Percentiles rank a stretch among this genome's conserved stretches.
phyloP scores from a whole-genome alignment of 2,888 invertebrate species.

The Apotomis betuletana region DNA sequence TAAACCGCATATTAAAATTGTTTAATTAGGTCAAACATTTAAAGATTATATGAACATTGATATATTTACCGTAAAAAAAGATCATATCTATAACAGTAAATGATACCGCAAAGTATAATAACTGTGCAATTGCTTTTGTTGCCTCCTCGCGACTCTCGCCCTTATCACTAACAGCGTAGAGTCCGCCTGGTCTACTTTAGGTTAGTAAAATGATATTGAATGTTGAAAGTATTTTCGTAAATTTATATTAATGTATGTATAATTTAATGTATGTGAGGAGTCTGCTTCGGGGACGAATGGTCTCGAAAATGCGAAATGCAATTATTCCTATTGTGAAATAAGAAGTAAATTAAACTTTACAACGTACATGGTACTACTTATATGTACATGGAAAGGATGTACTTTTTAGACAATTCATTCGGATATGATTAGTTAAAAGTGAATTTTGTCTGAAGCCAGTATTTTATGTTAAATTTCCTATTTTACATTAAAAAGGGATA shows the following conservation, averaged over 20 bases:
- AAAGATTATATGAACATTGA: slow-evolving; percentile 1
- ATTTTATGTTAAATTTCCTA: too few relatives aligned
- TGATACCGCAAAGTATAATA: slow-evolving; percentile 38
- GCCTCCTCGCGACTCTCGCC: slow-evolving; percentile 41
- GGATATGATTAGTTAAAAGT: too few relatives aligned
- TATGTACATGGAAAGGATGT: too few relatives aligned
- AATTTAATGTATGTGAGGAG: slow-evolving; percentile 44
- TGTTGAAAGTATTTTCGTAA: slow-evolving; percentile 59
- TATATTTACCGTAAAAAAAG: slow-evolving; percentile 9
- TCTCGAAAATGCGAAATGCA: too few relatives aligned
- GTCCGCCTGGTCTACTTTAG: slow-evolving; percentile 17
- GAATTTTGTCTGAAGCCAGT: too few relatives aligned
- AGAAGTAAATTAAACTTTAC: too few relatives aligned
- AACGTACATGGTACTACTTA: too few relatives aligned
- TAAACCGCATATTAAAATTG: too few relatives aligned
- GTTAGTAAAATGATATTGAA: slow-evolving; percentile 48
- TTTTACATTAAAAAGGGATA: too few relatives aligned
- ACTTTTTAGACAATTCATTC: too few relatives aligned
- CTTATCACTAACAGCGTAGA: slow-evolving; percentile 28
- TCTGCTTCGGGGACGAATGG: slow-evolving; percentile 11
- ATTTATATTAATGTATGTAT: slow-evolving; percentile 45
- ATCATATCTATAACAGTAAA: slow-evolving; percentile 31
- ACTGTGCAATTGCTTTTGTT: slow-evolving; percentile 48
- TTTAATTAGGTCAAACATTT: not conserved
- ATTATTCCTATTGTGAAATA: too few relatives aligned